Percentiles rank a stretch among this genome's conserved stretches.
Conservation (phyloP, 2,113 vertebrate genomes). For the Rhadina sibilatrix region DNA sequence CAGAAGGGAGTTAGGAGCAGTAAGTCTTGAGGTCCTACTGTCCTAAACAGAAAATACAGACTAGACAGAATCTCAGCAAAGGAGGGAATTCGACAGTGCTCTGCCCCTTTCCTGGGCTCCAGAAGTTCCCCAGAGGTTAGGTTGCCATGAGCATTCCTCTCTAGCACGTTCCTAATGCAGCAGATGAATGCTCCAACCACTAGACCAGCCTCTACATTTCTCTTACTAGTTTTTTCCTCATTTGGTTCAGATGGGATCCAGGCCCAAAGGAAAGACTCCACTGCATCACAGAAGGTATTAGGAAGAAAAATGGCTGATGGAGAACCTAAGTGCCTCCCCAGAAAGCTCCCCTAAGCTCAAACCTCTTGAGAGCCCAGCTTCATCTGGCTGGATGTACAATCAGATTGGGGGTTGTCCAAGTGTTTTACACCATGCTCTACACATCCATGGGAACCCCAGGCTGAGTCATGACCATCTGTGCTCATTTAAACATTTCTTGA, state of each 20-base stretch:
- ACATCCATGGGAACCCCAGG: slow-evolving; percentile 34
- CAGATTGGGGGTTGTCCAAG: slow-evolving; percentile 23
- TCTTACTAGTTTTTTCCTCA: background rate
- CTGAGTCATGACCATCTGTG: slow-evolving; percentile 45
- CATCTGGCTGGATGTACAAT: slow-evolving; percentile 13
- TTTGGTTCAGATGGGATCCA: background rate
- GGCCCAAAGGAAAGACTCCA: background rate
- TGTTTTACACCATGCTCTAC: slow-evolving; percentile 12
- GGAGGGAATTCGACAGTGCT: background rate
- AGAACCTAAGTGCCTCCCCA: background rate
- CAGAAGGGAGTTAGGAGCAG: background rate
- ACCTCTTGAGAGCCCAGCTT: background rate
- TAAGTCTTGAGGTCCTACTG: background rate
- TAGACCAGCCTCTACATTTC: background rate
- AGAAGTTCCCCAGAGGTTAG: background rate
- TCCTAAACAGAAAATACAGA: background rate
- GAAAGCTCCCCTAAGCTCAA: background rate
- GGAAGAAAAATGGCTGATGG: background rate
- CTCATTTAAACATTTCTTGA: slow-evolving; percentile 53
- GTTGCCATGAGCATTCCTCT: background rate
- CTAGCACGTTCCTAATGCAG: background rate
- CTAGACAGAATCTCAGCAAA: background rate
- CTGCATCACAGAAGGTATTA: background rate
- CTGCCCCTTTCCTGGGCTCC: background rate
- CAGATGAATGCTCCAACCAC: background rate